These are phyloP conservation scores for Microcebus lehilahytsara DNA, from an alignment of 2,113 vertebrate genomes.

Conservation along the genomic window DNA sequence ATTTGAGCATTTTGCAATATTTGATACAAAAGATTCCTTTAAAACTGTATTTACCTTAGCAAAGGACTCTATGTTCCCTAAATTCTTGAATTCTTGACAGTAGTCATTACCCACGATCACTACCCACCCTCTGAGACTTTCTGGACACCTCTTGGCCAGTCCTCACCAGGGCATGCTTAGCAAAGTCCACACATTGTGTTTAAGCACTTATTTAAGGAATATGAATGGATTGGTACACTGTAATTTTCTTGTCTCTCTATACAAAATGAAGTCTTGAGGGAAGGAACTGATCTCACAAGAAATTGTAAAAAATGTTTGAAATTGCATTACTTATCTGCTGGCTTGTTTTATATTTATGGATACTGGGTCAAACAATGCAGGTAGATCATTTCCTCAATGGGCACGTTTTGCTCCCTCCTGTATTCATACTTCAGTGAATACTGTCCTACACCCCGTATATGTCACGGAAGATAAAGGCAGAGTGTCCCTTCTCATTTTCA, in stretches of 20 bases:
- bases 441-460: background rate
- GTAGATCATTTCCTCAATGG: background rate
- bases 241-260: background rate
- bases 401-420: background rate
- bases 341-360: background rate
- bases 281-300: background rate
- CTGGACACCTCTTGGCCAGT: background rate
- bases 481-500: background rate
- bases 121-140: background rate
- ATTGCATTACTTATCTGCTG: background rate
- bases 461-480: background rate
- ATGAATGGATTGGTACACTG: too few relatives aligned
- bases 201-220: background rate
- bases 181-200: background rate
- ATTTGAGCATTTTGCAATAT: background rate
- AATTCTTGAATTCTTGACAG: background rate
- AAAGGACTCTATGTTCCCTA: background rate
- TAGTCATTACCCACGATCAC: background rate
- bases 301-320: background rate
- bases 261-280: background rate
- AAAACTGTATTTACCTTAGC: background rate
- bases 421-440: background rate
- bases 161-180: too few relatives aligned
- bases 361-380: background rate
- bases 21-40: background rate